phyloP scores from a whole-genome alignment of 2,888 invertebrate species.

The Eristalis intricaria region DNA sequence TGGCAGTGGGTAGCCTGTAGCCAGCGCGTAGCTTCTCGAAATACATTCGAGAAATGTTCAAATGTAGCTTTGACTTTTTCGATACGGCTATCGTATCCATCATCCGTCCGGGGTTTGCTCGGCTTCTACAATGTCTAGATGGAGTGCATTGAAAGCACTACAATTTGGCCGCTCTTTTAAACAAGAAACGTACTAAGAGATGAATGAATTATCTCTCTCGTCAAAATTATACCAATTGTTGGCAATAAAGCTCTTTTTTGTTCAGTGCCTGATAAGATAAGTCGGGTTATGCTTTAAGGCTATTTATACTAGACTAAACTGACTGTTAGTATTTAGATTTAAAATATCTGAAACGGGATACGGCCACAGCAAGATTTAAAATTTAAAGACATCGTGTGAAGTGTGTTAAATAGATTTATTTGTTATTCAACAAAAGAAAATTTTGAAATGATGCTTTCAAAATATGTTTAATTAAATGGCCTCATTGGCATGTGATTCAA shows the following conservation, averaged over 20 bases:
- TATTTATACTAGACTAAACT: background rate
- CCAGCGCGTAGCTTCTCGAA: constrained; percentile 18
- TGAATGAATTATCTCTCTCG: background rate
- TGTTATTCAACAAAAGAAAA: no score
- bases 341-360: background rate
- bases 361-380: background rate
- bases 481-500: no score
- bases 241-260: background rate
- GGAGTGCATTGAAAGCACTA: background rate
- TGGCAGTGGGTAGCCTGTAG: constrained; percentile 38
- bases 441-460: no score
- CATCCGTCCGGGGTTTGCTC: background rate
- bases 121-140: background rate
- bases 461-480: no score
- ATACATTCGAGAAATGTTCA: constrained; percentile 17
- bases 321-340: background rate
- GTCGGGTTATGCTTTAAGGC: background rate
- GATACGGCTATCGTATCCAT: background rate
- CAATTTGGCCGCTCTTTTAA: background rate
- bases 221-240: background rate
- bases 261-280: background rate
- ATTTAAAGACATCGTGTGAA: background rate
- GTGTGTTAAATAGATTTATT: background rate
- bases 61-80: background rate
- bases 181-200: background rate